These are phyloP conservation scores for Theocolax elegans DNA, from an alignment of 1,140 invertebrate genomes.

Conservation along the genomic window DNA sequence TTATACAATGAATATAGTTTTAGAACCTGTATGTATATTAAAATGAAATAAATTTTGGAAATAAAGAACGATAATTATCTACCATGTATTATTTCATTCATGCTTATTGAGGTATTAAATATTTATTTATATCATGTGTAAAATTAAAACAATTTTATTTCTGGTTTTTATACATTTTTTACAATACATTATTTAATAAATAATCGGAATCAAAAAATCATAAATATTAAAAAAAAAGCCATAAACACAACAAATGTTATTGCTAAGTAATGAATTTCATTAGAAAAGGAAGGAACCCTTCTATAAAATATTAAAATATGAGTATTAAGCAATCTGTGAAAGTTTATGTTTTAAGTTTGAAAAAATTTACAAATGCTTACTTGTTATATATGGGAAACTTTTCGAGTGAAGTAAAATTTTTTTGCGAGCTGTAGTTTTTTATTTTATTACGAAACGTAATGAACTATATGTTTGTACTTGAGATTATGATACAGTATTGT, in stretches of 20 bases:
- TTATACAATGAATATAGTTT: constrained; percentile 1
- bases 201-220: constrained; percentile 34
- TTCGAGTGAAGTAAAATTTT: constrained; percentile 33
- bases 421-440: constrained; percentile 50
- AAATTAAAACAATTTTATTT: constrained; percentile 44
- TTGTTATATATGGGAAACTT: constrained; percentile 18
- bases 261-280: constrained; percentile 32
- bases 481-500: constrained; percentile 65
- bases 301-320: constrained; percentile 36
- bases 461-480: constrained; percentile 64
- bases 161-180: constrained; percentile 36
- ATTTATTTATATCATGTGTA: constrained; percentile 1
- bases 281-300: constrained; percentile 31
- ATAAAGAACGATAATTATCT: not conserved
- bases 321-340: constrained; percentile 35
- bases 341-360: constrained; percentile 20
- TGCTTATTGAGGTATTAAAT: not conserved
- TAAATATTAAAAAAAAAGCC: constrained; percentile 39
- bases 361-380: constrained; percentile 37
- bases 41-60: constrained; percentile 32
- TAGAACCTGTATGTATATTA: constrained; percentile 8
- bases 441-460: constrained; percentile 64
- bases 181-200: constrained; percentile 37
- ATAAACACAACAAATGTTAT: constrained; percentile 40
- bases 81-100: not conserved